Percentiles rank a stretch among this genome's conserved stretches.
phyloP scores from a whole-genome alignment of 2,113 vertebrate genomes.

The Dasypus novemcinctus region DNA sequence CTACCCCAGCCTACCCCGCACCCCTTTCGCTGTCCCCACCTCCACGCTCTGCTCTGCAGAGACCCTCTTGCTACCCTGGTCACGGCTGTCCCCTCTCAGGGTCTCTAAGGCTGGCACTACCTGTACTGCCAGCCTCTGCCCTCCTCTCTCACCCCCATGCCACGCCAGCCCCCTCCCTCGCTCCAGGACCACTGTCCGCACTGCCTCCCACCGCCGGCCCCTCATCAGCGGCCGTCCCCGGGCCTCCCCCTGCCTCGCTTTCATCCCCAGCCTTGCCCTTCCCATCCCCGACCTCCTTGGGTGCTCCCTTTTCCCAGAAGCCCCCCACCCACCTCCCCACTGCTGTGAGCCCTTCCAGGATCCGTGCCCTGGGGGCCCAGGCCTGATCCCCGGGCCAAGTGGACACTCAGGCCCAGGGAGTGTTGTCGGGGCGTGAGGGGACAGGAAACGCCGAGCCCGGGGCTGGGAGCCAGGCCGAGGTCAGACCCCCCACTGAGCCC shows the following conservation, averaged over 20 bases:
- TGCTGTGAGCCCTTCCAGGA: background rate
- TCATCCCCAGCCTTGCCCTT: background rate
- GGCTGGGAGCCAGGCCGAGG: no score
- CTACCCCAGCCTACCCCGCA: no score
- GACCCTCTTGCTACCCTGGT: background rate
- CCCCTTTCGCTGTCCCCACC: background rate
- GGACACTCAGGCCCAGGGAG: background rate
- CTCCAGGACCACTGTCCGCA: background rate
- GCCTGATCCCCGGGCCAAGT: background rate
- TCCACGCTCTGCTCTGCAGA: background rate
- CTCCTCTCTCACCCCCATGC: background rate
- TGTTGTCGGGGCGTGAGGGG: no score
- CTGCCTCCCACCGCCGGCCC: background rate
- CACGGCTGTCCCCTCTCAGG: background rate
- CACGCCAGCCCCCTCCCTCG: background rate
- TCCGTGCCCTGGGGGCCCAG: background rate
- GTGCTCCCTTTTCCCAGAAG: background rate
- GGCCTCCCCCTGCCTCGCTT: background rate
- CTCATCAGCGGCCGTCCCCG: background rate
- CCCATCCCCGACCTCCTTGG: background rate
- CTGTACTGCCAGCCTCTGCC: background rate
- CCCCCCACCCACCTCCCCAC: background rate
- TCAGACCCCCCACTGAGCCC: no score
- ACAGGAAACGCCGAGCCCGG: no score
- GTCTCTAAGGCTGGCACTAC: background rate